Percentiles rank a stretch among this genome's conserved stretches.
phyloP scores from a whole-genome alignment of 1,140 invertebrate species.

The Atta colombica region DNA sequence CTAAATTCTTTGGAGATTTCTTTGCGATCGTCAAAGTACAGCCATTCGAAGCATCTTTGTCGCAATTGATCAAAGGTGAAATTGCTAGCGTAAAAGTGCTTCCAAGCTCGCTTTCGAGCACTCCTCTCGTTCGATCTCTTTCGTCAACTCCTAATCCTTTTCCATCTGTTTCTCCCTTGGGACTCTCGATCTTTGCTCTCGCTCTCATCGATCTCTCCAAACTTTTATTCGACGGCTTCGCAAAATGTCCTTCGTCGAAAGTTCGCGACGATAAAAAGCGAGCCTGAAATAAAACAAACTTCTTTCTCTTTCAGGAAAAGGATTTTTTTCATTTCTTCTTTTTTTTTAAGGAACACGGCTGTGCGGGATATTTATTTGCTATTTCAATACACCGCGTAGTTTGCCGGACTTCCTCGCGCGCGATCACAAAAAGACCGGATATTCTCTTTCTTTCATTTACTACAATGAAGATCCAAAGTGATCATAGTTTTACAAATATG shows the following conservation, averaged over 20 bases:
- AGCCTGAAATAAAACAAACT: constrained; percentile 53
- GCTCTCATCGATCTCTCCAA: constrained; percentile 41
- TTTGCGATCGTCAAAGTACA: constrained; percentile 5
- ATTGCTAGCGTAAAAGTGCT: constrained; percentile 30
- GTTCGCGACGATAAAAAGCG: constrained; percentile 54
- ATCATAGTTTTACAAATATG: background rate
- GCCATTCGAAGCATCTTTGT: constrained; percentile 14
- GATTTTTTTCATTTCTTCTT: background rate
- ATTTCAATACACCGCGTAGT: constrained; percentile 61
- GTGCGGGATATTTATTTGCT: constrained; percentile 66
- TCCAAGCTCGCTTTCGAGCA: background rate
- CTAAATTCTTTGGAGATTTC: background rate
- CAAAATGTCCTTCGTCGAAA: constrained; percentile 18
- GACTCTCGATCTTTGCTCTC: constrained; percentile 45
- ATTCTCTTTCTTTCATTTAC: constrained; percentile 59
- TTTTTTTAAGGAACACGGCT: background rate
- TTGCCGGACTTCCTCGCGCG: constrained; percentile 49
- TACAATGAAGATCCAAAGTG: background rate
- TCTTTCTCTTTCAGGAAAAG: background rate
- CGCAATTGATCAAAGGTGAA: constrained; percentile 40
- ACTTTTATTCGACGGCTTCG: constrained; percentile 31
- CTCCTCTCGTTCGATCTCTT: constrained; percentile 16
- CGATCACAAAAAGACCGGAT: constrained; percentile 62
- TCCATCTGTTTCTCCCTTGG: constrained; percentile 12
- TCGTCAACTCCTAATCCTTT: constrained; percentile 46